phyloP scores from a whole-genome alignment of 2,113 vertebrate genomes.

The Macaca nemestrina region DNA sequence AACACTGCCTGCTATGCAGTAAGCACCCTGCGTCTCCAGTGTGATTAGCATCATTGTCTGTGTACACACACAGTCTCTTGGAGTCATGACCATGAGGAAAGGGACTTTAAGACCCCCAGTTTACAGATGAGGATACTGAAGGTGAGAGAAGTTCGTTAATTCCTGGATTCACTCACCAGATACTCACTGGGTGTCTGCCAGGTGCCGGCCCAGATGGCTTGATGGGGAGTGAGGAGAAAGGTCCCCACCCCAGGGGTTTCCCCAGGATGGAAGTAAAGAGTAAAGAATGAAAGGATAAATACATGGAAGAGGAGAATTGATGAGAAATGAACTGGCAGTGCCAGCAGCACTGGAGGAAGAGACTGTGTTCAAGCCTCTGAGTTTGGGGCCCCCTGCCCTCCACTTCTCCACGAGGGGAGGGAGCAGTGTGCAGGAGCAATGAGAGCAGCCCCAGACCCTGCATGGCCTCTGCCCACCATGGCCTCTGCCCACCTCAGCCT shows the following conservation, averaged over 20 bases:
- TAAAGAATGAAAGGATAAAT: not conserved
- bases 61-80: not conserved
- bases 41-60: not conserved
- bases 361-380: not conserved
- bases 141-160: not conserved
- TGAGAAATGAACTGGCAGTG: not conserved
- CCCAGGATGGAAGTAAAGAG: not conserved
- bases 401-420: not conserved
- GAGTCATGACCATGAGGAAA: not conserved
- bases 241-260: not conserved
- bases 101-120: not conserved
- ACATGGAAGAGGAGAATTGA: not conserved
- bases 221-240: not conserved
- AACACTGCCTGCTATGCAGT: not conserved
- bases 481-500: too few species aligned
- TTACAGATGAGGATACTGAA: not conserved
- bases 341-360: not conserved
- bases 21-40: not conserved
- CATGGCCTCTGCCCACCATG: not conserved
- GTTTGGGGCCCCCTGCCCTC: not conserved
- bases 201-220: not conserved
- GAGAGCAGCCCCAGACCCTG: too few species aligned
- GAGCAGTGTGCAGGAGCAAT: not conserved
- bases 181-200: not conserved
- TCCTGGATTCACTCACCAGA: not conserved